phyloP scores from a whole-genome alignment of 2,888 invertebrate genomes.

The Dyspetes luteomarginatus region DNA sequence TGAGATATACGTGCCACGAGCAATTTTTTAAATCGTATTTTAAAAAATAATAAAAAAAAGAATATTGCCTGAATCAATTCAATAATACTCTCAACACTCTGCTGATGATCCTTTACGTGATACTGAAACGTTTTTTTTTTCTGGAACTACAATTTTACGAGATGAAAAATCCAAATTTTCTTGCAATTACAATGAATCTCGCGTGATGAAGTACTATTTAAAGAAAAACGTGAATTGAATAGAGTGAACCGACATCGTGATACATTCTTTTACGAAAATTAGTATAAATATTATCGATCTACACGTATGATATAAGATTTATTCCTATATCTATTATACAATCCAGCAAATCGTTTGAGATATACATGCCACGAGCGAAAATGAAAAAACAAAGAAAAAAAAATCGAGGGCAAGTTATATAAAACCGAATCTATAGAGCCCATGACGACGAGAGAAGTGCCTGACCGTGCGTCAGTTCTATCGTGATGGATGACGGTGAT shows the following conservation, averaged over 20 bases:
- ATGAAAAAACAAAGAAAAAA: not conserved
- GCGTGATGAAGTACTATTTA: not conserved
- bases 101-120: no score
- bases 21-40: not conserved
- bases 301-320: not conserved
- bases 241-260: not conserved
- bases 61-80: not conserved
- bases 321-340: constrained; percentile 11
- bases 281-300: no score
- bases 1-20: no score
- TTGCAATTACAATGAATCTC: not conserved
- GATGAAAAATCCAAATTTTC: not conserved
- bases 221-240: not conserved
- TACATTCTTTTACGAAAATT: no score
- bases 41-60: not conserved
- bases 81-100: no score
- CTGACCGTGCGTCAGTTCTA: constrained; percentile 75
- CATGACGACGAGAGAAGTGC: constrained; percentile 51
- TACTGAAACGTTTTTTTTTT: no score
- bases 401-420: constrained; percentile 8
- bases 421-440: constrained; percentile 51
- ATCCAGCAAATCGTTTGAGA: constrained; percentile 16
- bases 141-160: no score
- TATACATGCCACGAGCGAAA: not conserved
- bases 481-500: constrained; percentile 81